Conservation (phyloP, 1,140 invertebrate genomes). For the Aphis craccivora region DNA sequence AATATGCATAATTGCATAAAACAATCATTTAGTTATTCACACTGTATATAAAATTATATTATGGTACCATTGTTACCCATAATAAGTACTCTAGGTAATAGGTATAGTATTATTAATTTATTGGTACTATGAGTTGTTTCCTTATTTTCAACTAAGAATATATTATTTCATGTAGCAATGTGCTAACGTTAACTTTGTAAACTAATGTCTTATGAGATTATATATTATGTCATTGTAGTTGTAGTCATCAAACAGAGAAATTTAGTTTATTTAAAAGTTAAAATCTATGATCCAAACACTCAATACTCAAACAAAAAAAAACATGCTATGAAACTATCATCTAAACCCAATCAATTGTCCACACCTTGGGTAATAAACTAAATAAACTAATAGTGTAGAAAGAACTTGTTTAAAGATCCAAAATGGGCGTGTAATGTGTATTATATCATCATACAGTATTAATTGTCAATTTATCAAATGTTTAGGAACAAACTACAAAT, state of each 20-base stretch:
- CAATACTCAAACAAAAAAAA: neutral
- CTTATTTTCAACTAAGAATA: neutral
- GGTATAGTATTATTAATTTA: neutral
- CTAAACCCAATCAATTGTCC: constrained; percentile 6
- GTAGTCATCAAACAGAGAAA: neutral
- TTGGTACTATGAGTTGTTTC: neutral
- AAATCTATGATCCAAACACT: neutral
- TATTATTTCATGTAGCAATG: neutral
- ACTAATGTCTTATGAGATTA: neutral
- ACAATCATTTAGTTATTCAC: neutral
- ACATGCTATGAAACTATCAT: neutral
- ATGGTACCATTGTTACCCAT: neutral
- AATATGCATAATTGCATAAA: neutral
- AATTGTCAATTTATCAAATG: neutral
- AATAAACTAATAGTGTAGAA: constrained; percentile 29
- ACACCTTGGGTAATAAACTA: constrained; percentile 22
- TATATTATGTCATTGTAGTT: neutral
- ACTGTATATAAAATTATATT: neutral
- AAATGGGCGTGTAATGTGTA: neutral
- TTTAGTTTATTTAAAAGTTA: neutral
- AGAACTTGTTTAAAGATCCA: constrained; percentile 12
- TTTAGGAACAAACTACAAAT: neutral
- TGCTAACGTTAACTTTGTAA: neutral
- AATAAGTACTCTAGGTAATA: neutral
- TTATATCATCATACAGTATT: neutral